A percentile compares a stretch with the other conserved stretches of the same genome.
Conservation (phyloP, 2,797 vertebrate species). For the Cuniculus paca region DNA sequence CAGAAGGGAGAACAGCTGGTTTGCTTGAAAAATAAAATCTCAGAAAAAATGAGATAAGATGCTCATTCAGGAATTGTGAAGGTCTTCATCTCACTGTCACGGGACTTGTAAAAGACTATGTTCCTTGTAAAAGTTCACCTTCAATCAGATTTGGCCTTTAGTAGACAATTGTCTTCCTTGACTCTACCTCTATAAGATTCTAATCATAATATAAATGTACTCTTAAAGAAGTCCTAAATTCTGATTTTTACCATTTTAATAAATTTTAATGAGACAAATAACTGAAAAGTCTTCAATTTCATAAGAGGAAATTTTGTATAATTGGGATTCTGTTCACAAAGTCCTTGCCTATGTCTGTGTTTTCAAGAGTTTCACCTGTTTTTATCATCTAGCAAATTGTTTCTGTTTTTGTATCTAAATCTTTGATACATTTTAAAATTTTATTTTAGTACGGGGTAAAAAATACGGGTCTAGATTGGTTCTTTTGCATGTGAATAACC, state of each 20-base stretch:
- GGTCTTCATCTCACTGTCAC: not conserved
- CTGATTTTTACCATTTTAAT: not conserved
- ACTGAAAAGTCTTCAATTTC: not conserved
- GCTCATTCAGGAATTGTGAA: not conserved
- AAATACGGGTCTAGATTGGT: not conserved
- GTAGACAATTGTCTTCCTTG: not conserved
- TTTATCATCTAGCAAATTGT: not conserved
- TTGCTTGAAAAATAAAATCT: not conserved
- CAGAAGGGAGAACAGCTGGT: not conserved
- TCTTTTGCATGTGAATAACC: not conserved
- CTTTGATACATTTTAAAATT: not conserved
- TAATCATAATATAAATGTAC: not conserved
- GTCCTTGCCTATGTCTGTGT: not conserved
- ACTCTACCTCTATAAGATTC: not conserved
- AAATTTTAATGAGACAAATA: not conserved
- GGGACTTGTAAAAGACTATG: not conserved
- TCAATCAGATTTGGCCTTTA: not conserved
- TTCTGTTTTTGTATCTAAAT: not conserved
- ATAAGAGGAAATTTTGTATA: not conserved
- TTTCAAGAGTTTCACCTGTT: not conserved
- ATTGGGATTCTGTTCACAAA: not conserved
- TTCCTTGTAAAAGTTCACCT: constrained; percentile 4
- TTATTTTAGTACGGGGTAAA: not conserved
- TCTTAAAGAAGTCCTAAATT: not conserved
- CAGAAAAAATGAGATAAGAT: not conserved